phyloP scores from a whole-genome alignment of 2,888 invertebrate species.

The Cylindroiulus punctatus region DNA sequence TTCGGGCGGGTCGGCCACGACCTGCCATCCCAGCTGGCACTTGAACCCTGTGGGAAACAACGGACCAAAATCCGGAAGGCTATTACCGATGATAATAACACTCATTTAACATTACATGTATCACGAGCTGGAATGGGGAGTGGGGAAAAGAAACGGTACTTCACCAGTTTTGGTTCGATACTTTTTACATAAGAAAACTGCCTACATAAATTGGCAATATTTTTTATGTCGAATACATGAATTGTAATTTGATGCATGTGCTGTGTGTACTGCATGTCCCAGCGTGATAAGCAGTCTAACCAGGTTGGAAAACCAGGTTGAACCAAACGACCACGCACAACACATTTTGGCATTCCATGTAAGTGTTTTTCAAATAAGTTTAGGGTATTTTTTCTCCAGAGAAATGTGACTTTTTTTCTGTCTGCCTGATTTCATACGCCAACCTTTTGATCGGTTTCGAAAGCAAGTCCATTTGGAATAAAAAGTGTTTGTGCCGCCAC shows the following conservation, averaged over 20 bases:
- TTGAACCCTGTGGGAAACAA: slow-evolving; percentile 6
- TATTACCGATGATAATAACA: not conserved
- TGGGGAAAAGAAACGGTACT: no score
- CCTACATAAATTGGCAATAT: no score
- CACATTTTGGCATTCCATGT: not conserved
- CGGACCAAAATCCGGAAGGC: not conserved
- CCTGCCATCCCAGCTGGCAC: not conserved
- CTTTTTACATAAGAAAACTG: no score
- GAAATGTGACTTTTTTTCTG: not conserved
- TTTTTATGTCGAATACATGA: no score
- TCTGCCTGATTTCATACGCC: not conserved
- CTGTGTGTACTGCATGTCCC: no score
- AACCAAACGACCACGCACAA: no score
- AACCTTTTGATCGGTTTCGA: slow-evolving; percentile 33
- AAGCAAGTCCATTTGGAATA: slow-evolving; percentile 20
- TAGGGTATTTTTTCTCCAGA: not conserved
- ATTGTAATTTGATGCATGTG: no score
- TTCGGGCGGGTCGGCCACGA: not conserved
- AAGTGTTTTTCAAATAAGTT: not conserved
- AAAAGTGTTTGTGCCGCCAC: slow-evolving; percentile 38
- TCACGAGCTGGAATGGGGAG: no score
- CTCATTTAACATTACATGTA: no score
- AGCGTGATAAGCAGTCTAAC: no score
- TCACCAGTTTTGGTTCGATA: no score
- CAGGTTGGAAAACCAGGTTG: no score